Percentiles rank a stretch among this genome's conserved stretches.
Evolutionary conservation across 2,113 vertebrate species (phyloP).

Genomic region (Phoxinus phoxinus): DNA sequence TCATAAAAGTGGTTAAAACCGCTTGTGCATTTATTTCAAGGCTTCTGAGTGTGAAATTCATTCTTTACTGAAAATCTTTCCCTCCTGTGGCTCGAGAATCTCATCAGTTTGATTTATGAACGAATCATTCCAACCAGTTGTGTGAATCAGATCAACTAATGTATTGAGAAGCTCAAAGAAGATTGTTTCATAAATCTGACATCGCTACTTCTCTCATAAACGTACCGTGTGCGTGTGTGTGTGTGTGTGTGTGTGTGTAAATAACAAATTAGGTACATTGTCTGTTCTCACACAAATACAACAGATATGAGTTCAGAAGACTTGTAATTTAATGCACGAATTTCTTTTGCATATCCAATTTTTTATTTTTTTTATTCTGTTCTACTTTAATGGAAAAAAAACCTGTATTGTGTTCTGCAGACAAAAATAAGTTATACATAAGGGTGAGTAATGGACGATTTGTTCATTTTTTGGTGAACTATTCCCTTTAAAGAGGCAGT

Average conservation of each 20-base stretch:
- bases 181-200: not conserved
- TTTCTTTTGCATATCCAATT: not conserved
- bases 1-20: not conserved
- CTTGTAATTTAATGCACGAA: not conserved
- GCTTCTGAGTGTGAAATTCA: not conserved
- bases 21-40: not conserved
- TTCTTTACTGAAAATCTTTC: not conserved
- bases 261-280: not conserved
- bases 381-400: not conserved
- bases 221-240: too few relatives aligned
- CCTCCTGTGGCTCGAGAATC: not conserved
- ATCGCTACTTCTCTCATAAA: not conserved
- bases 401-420: not conserved
- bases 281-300: not conserved
- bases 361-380: not conserved
- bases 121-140: not conserved
- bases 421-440: not conserved
- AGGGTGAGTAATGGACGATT: not conserved
- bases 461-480: not conserved
- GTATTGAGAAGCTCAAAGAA: not conserved
- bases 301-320: not conserved
- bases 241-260: not conserved
- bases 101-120: not conserved
- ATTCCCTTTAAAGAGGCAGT: not conserved
- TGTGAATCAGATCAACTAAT: not conserved